Base-by-base conservation (phyloP, 1,140 invertebrate species). In the Danaus plexippus region DNA sequence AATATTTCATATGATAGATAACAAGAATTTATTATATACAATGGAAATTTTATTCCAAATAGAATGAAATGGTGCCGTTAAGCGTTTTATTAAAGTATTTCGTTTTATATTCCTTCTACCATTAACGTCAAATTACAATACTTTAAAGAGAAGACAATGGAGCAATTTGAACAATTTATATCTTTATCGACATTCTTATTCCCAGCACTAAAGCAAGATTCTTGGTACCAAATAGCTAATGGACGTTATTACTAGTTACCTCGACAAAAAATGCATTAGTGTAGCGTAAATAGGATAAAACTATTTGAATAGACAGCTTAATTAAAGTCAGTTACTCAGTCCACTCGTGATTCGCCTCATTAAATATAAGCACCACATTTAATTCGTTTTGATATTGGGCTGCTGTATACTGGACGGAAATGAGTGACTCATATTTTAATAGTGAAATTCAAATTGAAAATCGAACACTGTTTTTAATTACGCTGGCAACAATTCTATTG, bases 271-370 rank as follows among this genome's bases (percentile, higher is more conserved):
- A 71, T 81, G 69, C 79, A 85, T 85, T 85, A 82, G 76, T 73
- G 73, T 73, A 69, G 66, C 62, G 69, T 81, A 73, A 82, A 73
- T 80, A 75, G 74, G 52, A 81, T 77, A 84, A 76, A 78, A 80
- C 75, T 80, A 82, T 85, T 82, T 79, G 77, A 84, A 84, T 84
- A 82, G 74, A 76, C 71, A 76, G 63, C 70, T 75, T 73, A 76
- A 79, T 72, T 71, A 75, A 77, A 79, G 75, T 76, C 67, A 72
- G 65, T 69, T 66, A 75, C 73, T 77, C 62, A 63, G 64, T 62
- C 70, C 77, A 80, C 74, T 80, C 77, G 76, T 72, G 64, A 77
- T 77, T 80, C 67, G 75, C 71, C 73, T 77, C 77, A 75, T 75
- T 77, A 73, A 73, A 66, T 69, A 59, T 78, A 78, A 80, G 76